Percentiles rank a stretch among this genome's conserved stretches.
Evolutionary conservation across 2,797 vertebrate genomes (phyloP).

Genomic region (Australoheros facetus): DNA sequence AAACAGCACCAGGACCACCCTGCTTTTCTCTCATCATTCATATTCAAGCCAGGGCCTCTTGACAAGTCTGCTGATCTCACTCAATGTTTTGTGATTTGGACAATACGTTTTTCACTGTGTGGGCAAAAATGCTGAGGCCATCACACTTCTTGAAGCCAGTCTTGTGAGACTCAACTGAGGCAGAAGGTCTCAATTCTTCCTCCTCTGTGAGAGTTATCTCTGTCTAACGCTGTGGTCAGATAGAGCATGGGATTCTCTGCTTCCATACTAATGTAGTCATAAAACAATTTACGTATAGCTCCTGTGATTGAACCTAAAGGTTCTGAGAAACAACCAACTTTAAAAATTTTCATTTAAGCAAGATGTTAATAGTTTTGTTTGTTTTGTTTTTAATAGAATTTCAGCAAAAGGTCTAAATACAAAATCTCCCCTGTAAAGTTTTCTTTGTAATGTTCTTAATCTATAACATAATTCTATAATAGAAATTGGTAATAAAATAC

Average conservation of each 20-base stretch:
- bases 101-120: slow-evolving; percentile 83
- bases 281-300: not conserved
- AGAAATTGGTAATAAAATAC: not conserved
- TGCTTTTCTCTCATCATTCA: slow-evolving; percentile 88
- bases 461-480: not conserved
- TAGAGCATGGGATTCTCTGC: slow-evolving; percentile 34
- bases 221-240: slow-evolving; percentile 63
- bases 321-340: too few relatives aligned
- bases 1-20: slow-evolving; percentile 82
- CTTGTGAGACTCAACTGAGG: slow-evolving; percentile 76
- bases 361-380: not conserved
- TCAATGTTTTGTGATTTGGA: slow-evolving; percentile 87
- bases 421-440: not conserved
- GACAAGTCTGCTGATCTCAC: slow-evolving; percentile 89
- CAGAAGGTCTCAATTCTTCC: slow-evolving; percentile 75
- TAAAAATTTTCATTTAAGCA: not conserved
- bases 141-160: slow-evolving; percentile 80
- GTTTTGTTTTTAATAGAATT: not conserved
- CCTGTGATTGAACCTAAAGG: not conserved
- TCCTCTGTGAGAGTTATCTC: slow-evolving; percentile 68
- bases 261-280: slow-evolving; percentile 21
- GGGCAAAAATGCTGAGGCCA: slow-evolving; percentile 82
- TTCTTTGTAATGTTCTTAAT: not conserved
- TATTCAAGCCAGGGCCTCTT: slow-evolving; percentile 88
- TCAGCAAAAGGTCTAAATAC: not conserved